Base-by-base conservation (phyloP, 2,113 vertebrate genomes). In the Rhea americana region DNA sequence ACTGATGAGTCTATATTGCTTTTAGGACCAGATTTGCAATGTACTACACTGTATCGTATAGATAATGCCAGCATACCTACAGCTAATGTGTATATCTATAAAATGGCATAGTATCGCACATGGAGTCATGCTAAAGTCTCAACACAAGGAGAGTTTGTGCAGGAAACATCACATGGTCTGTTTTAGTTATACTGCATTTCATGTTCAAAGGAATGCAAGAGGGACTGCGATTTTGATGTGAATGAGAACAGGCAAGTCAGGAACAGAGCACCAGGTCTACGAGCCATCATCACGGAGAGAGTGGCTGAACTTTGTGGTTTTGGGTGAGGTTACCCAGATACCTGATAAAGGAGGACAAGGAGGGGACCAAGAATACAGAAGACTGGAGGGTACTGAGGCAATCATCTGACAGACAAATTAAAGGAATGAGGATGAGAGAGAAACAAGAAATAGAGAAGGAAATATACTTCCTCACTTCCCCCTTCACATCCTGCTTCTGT, bases 1-100 rank as follows among this genome's bases (percentile, higher is more conserved):
- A 47, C 17, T 47, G 45, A 51, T 0, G 1, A 15, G 8, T 19
- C 9, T 15, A 24, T n/a, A 17, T 18, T 0, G 3, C 0, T 22
- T 43, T 22, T 28, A 28, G 45, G 51, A 50, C 2, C 3, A 15
- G 61, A 32, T 1, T 39, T 1, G 0, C 4, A 1, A 16, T 9
- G 24, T 35, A 16, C 10, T 4, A 2, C 53, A 2, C 55, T 2
- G 56, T 32, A 39, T 39, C 17, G 26, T 3, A 4, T 4, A 1
- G 39, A n/a, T 3, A 39, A 39, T 1, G 5, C 47, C n/a, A 17
- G 1, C n/a, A 11, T 66, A 4, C 22, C 30, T 67, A 9, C 13
- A 65, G 56, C 80, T 13, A 0, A 30, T 5, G 30, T 10, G 13
- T 7, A 25, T 2, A 0, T 4, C 45, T 28, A 3, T 22, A 8